Conservation (phyloP, 2,113 vertebrate genomes). For the Clarias batrachus region DNA sequence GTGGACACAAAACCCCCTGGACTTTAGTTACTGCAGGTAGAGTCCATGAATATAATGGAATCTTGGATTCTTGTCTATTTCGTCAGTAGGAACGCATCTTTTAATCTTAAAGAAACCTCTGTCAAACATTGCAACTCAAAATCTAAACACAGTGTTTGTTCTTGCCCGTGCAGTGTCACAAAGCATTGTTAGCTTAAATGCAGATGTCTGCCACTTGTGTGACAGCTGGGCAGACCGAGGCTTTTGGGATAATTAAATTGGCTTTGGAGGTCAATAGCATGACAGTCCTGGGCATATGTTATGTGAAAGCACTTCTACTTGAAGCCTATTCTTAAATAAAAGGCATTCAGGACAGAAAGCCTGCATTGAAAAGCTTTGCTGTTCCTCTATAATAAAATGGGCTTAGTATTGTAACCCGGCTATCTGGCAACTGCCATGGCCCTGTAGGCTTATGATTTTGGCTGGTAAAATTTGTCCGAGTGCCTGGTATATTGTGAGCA, state of each 20-base stretch:
- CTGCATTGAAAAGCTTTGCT: not conserved
- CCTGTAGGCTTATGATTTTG: not conserved
- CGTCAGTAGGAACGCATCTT: not conserved
- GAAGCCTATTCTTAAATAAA: not conserved
- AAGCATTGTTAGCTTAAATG: constrained; percentile 5
- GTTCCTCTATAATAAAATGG: not conserved
- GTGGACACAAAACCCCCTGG: not conserved
- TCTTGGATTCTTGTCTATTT: not conserved
- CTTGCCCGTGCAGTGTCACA: not conserved
- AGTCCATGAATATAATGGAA: not conserved
- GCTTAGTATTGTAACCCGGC: not conserved
- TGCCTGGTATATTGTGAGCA: too few species aligned
- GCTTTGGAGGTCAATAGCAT: constrained; percentile 11
- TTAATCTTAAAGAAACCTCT: not conserved
- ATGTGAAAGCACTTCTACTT: not conserved
- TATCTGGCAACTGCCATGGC: too few species aligned
- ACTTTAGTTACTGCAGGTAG: not conserved
- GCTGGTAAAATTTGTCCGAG: not conserved
- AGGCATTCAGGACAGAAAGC: not conserved
- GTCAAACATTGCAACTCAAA: not conserved
- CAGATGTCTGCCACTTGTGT: not conserved
- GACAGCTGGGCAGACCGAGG: not conserved
- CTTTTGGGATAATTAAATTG: not conserved
- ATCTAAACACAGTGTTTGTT: not conserved
- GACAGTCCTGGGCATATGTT: not conserved